A percentile compares a stretch with the other conserved stretches of the same genome.
Evolutionary conservation across 2,888 invertebrate genomes (phyloP).

Genomic region (Chorisops tibialis): DNA sequence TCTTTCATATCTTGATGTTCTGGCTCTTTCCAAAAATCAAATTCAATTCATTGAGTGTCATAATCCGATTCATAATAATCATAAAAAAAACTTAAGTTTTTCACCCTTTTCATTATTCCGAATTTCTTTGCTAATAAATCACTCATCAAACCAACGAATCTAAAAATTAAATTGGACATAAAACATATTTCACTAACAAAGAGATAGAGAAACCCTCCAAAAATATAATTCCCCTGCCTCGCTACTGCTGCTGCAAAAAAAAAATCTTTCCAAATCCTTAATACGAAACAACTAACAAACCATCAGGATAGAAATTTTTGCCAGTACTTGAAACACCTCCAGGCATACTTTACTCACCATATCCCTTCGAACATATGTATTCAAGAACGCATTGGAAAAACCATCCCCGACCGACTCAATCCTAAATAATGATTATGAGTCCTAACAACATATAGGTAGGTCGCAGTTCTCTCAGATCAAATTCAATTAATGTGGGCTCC

Average conservation of each 20-base stretch:
- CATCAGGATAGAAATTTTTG: background rate
- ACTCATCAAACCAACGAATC: conserved; percentile 19
- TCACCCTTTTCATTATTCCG: no score
- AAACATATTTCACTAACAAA: conserved; percentile 20
- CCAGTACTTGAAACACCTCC: conserved; percentile 13
- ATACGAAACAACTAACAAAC: conserved; percentile 14
- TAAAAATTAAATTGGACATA: conserved; percentile 26
- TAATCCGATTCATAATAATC: no score
- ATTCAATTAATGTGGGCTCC: conserved; percentile 20
- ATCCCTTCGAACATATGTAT: no score
- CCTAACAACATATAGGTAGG: no score
- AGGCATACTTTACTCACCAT: background rate
- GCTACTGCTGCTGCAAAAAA: background rate
- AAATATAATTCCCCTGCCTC: background rate
- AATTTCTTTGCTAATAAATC: background rate
- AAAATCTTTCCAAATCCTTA: conserved; percentile 3
- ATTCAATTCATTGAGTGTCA: no score
- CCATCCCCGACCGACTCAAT: no score
- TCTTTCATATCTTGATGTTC: no score
- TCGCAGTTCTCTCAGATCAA: conserved; percentile 9
- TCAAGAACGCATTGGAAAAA: no score
- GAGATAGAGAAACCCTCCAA: background rate
- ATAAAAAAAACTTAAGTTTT: no score
- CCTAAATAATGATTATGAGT: no score
- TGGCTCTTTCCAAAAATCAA: no score